phyloP scores from a whole-genome alignment of 1,140 invertebrate species.

The Zaprionus ornatus region DNA sequence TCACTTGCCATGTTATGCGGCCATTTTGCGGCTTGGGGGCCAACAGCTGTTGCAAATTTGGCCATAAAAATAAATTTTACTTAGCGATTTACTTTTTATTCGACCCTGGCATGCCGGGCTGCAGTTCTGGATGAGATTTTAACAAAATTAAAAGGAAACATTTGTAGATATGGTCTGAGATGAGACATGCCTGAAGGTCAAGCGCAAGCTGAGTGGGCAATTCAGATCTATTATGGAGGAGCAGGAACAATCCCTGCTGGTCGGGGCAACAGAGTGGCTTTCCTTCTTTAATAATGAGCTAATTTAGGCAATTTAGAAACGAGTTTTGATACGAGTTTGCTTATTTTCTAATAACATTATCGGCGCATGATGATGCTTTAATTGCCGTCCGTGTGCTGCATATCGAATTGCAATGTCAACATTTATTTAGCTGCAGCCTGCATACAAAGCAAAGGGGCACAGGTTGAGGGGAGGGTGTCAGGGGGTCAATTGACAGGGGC shows the following conservation, averaged over 20 bases:
- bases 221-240: not conserved
- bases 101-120: slow-evolving; percentile 13
- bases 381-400: slow-evolving; percentile 29
- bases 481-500: slow-evolving; percentile 16
- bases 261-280: not conserved
- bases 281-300: not conserved
- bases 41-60: slow-evolving; percentile 63
- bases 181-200: not conserved
- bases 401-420: slow-evolving; percentile 54
- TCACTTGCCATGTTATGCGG: slow-evolving; percentile 52
- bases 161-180: not conserved
- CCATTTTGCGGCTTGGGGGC: slow-evolving; percentile 50
- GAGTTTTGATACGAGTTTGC: not conserved
- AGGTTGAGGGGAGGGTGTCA: not conserved
- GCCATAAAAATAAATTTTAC: slow-evolving; percentile 65
- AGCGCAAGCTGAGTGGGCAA: not conserved
- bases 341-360: slow-evolving; percentile 19
- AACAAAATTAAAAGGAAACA: slow-evolving; percentile 60
- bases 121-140: slow-evolving; percentile 42
- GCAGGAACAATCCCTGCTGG: not conserved
- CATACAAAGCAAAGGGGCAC: slow-evolving; percentile 1
- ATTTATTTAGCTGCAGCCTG: slow-evolving; percentile 48
- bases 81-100: slow-evolving; percentile 56
- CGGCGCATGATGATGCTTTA: slow-evolving; percentile 20
- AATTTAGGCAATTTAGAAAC: slow-evolving; percentile 4